These are phyloP conservation scores for Byasa hedistus DNA, from an alignment of 2,888 invertebrate genomes.

Conservation along the genomic window DNA sequence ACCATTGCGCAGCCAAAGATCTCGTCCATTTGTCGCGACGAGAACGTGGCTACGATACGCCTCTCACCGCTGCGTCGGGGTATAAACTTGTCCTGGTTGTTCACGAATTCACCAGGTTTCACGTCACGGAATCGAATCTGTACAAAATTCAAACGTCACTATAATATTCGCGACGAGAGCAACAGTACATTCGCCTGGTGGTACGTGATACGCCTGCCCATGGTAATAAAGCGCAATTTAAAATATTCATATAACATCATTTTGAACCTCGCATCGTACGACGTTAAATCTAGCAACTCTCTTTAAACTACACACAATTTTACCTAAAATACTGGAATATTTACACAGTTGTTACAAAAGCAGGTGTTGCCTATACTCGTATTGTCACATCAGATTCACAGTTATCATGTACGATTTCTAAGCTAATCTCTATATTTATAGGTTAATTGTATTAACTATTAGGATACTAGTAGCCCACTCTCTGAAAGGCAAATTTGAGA, in stretches of 20 bases:
- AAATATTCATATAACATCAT: background rate
- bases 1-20: conserved; percentile 80
- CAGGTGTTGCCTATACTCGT: too few species aligned
- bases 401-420: background rate
- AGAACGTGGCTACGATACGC: conserved; percentile 84
- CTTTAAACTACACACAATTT: too few species aligned
- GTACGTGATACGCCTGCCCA: background rate
- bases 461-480: background rate
- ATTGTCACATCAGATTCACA: background rate
- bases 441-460: background rate
- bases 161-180: background rate
- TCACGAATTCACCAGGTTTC: conserved; percentile 81
- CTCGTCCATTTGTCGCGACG: conserved; percentile 83
- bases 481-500: background rate
- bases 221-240: background rate
- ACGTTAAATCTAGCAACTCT: too few species aligned
- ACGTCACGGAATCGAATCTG: conserved; percentile 81
- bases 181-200: background rate
- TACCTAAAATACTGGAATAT: too few species aligned
- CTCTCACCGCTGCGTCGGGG: conserved; percentile 81
- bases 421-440: background rate
- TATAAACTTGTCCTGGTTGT: conserved; percentile 80
- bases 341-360: too few species aligned
- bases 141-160: background rate
- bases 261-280: background rate